Conservation (phyloP, 2,113 vertebrate species). For the Lathamus discolor region DNA sequence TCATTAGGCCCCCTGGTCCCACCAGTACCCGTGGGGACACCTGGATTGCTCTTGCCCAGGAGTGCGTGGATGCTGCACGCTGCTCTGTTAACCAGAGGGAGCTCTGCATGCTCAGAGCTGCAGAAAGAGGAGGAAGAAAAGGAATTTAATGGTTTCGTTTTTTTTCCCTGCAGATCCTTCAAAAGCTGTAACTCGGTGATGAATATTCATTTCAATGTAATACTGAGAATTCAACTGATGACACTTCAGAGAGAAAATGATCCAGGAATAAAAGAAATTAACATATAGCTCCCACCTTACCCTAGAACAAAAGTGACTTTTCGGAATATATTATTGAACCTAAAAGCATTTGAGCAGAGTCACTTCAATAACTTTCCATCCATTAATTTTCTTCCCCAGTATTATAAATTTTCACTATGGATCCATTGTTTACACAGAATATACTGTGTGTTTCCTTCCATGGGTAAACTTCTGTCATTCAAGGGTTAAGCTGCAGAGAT, state of each 20-base stretch:
- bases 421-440: not conserved
- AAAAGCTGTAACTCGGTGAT: constrained; percentile 10
- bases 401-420: not conserved
- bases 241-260: constrained; percentile 41
- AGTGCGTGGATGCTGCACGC: accelerated
- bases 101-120: not conserved
- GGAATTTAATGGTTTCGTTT: accelerated
- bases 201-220: constrained; percentile 56
- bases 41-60: not conserved
- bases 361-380: not conserved
- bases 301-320: constrained; percentile 48
- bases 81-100: not conserved
- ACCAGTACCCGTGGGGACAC: not conserved
- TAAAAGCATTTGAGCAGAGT: constrained; percentile 7
- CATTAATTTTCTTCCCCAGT: not conserved
- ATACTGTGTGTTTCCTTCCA: not conserved
- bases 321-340: constrained; percentile 34
- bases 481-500: not conserved
- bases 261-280: constrained; percentile 67
- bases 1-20: accelerated
- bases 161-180: not conserved
- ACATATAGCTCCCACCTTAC: constrained; percentile 57
- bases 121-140: not conserved
- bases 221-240: constrained; percentile 37
- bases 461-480: not conserved